Percentiles rank a stretch among this genome's conserved stretches.
Evolutionary conservation across 2,797 vertebrate genomes (phyloP).

Genomic region (Furcifer pardalis): DNA sequence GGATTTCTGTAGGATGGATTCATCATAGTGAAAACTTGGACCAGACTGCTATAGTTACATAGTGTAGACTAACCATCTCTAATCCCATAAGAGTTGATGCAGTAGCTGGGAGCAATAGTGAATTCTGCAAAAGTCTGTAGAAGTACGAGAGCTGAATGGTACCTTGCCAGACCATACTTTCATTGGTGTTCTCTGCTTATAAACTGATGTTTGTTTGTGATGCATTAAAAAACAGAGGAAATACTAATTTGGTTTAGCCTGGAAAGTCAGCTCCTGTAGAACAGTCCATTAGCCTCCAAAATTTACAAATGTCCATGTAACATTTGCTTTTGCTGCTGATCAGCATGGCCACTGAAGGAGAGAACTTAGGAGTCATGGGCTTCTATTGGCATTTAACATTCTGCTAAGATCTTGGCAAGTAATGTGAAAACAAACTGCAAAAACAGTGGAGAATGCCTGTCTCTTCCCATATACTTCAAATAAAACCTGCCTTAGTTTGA

Average conservation of each 20-base stretch:
- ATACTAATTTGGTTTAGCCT: background rate
- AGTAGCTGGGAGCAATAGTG: background rate
- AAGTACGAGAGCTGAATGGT: background rate
- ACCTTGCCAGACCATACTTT: background rate
- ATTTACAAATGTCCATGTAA: background rate
- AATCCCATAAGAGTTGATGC: background rate
- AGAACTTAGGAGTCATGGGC: background rate
- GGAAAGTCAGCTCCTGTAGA: background rate
- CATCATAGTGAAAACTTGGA: too few relatives aligned
- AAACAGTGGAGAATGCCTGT: background rate
- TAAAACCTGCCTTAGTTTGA: conserved; percentile 20
- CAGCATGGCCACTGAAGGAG: background rate
- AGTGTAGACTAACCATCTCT: too few relatives aligned
- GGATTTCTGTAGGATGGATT: too few relatives aligned
- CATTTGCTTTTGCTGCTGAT: background rate
- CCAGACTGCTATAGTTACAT: too few relatives aligned
- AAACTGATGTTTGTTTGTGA: background rate
- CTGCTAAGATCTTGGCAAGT: background rate
- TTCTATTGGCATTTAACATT: background rate
- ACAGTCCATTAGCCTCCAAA: background rate
- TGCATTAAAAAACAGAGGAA: background rate
- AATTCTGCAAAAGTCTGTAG: background rate
- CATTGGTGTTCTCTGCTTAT: background rate
- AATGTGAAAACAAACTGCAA: background rate
- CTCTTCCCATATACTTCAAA: conserved; percentile 3